phyloP scores from a whole-genome alignment of 2,797 vertebrate genomes.

The Decapterus maruadsi region DNA sequence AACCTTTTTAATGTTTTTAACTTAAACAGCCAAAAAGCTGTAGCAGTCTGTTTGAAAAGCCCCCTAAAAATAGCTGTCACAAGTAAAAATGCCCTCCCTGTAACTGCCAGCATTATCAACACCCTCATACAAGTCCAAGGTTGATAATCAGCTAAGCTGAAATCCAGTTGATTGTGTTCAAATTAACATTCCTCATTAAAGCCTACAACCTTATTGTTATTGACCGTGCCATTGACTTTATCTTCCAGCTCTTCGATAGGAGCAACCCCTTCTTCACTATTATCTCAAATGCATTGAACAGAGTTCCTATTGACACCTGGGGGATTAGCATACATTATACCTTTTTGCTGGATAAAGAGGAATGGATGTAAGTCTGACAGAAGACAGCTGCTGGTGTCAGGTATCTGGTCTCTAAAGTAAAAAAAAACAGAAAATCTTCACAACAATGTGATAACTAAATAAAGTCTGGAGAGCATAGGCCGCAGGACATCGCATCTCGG shows the following conservation, averaged over 20 bases:
- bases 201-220: slow-evolving; percentile 89
- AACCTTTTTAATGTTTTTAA: slow-evolving; percentile 37
- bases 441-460: slow-evolving; percentile 2
- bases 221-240: slow-evolving; percentile 89
- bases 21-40: slow-evolving; percentile 58
- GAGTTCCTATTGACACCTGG: slow-evolving; percentile 83
- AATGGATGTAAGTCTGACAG: slow-evolving; percentile 63
- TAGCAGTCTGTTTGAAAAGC: slow-evolving; percentile 53
- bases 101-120: slow-evolving; percentile 75
- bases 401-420: slow-evolving; percentile 47
- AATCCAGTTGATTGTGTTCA: slow-evolving; percentile 90
- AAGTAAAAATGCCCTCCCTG: slow-evolving; percentile 71
- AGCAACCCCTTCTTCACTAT: slow-evolving; percentile 82
- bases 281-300: slow-evolving; percentile 87
- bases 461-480: not conserved
- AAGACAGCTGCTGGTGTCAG: slow-evolving; percentile 49
- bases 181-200: slow-evolving; percentile 89
- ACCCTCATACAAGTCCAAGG: slow-evolving; percentile 85
- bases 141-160: slow-evolving; percentile 89
- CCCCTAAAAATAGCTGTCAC: slow-evolving; percentile 41
- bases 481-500: slow-evolving; percentile 15
- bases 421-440: slow-evolving; percentile 25
- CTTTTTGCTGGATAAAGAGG: slow-evolving; percentile 79
- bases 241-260: slow-evolving; percentile 84
- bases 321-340: slow-evolving; percentile 88